A percentile compares a stretch with the other conserved stretches of the same genome.
Conservation (phyloP, 2,888 invertebrate genomes). For the Scaptomyza parva region DNA sequence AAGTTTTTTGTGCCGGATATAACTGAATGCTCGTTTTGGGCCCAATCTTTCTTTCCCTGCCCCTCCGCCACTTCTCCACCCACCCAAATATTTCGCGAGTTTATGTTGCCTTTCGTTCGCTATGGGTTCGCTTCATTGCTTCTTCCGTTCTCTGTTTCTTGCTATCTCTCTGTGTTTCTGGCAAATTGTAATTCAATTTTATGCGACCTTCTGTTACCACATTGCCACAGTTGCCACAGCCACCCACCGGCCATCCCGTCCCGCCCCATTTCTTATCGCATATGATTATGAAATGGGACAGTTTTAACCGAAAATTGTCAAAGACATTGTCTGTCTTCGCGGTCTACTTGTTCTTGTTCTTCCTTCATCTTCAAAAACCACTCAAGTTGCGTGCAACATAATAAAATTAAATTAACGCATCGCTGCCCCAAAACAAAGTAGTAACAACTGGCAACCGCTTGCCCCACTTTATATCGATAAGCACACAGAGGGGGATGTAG, state of each 20-base stretch:
- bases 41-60: slow-evolving; percentile 15
- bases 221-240: too few species aligned
- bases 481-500: too few species aligned
- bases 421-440: slow-evolving; percentile 57
- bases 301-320: slow-evolving; percentile 31
- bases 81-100: slow-evolving; percentile 36
- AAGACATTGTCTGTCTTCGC: slow-evolving; percentile 24
- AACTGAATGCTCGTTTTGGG: slow-evolving; percentile 57
- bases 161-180: slow-evolving; percentile 19
- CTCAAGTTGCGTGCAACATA: slow-evolving; percentile 70
- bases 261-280: slow-evolving; percentile 41
- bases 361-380: slow-evolving; percentile 55
- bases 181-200: slow-evolving; percentile 77
- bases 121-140: neutral
- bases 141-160: neutral
- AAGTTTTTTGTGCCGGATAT: slow-evolving; percentile 59
- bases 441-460: slow-evolving; percentile 51
- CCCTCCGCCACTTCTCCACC: neutral
- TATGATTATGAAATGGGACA: slow-evolving; percentile 73
- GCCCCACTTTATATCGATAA: slow-evolving; percentile 56
- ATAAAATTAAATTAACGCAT: slow-evolving; percentile 78
- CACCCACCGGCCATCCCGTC: slow-evolving; percentile 4
- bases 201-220: slow-evolving; percentile 78
- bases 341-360: neutral
- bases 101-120: slow-evolving; percentile 52